Evolutionary conservation across 1,140 invertebrate species (phyloP).

Genomic region (Myzus persicae): DNA sequence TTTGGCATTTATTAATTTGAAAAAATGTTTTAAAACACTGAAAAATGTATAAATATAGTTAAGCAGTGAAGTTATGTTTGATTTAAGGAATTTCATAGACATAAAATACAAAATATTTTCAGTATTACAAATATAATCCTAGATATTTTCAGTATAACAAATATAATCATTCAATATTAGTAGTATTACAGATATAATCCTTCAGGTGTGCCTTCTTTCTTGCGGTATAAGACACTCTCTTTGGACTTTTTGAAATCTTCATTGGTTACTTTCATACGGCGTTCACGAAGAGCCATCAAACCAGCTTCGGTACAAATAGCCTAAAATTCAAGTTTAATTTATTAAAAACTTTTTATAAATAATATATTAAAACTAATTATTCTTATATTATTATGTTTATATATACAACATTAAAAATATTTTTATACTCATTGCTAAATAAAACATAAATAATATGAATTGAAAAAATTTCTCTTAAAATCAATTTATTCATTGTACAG

Average conservation of each 20-base stretch:
- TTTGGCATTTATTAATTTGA: background rate
- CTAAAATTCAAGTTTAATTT: constrained; percentile 66
- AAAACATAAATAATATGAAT: too few relatives aligned
- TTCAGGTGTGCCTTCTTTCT: constrained; percentile 99
- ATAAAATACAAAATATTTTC: background rate
- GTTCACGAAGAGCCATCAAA: constrained; percentile 94
- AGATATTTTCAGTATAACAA: background rate
- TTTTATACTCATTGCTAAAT: too few relatives aligned
- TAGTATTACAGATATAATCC: constrained; percentile 92
- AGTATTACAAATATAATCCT: background rate
- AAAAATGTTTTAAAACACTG: background rate
- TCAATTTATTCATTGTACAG: too few relatives aligned
- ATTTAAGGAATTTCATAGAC: background rate
- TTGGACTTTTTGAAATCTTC: constrained; percentile 99
- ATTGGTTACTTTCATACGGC: constrained; percentile 99
- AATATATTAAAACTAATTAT: background rate
- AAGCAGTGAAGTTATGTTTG: background rate
- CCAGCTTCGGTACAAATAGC: constrained; percentile 99
- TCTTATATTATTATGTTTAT: background rate
- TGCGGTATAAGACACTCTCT: constrained; percentile 98
- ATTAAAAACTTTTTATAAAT: background rate
- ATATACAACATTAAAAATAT: too few relatives aligned
- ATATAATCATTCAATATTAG: background rate
- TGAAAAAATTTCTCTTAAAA: too few relatives aligned
- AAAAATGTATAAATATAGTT: background rate